phyloP scores from a whole-genome alignment of 2,888 invertebrate species.

The Lycaena phlaeas region DNA sequence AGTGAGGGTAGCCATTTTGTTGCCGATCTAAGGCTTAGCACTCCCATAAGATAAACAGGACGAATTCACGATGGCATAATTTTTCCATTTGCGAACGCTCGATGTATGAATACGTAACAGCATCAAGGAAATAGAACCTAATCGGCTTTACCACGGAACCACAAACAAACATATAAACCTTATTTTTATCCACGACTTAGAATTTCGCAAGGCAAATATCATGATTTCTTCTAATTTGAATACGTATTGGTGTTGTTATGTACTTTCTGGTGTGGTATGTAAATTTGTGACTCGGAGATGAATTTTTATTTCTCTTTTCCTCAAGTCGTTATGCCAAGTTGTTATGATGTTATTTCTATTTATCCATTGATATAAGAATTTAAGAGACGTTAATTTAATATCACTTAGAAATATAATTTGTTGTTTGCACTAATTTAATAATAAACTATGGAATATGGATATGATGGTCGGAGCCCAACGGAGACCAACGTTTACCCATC shows the following conservation, averaged over 20 bases:
- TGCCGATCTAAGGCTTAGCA: not conserved
- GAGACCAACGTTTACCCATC: too few relatives aligned
- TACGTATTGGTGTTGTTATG: not conserved
- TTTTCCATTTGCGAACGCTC: conserved; percentile 11
- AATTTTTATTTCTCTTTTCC: too few relatives aligned
- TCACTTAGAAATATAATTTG: too few relatives aligned
- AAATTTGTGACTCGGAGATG: too few relatives aligned
- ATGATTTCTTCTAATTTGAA: conserved; percentile 7
- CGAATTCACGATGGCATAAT: conserved; percentile 10
- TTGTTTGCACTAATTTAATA: too few relatives aligned
- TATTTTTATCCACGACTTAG: not conserved
- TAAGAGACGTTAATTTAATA: too few relatives aligned
- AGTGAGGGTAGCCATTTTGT: not conserved
- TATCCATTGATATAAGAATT: too few relatives aligned
- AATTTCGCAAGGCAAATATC: not conserved
- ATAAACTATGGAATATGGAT: too few relatives aligned
- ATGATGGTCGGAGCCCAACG: too few relatives aligned
- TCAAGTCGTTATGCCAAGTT: too few relatives aligned
- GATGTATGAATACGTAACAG: conserved; percentile 13
- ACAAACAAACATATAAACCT: not conserved
- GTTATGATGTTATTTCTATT: too few relatives aligned
- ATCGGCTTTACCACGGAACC: not conserved
- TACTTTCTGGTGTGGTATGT: too few relatives aligned
- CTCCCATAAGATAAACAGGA: not conserved
- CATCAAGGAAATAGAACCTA: conserved; percentile 3